Conservation (phyloP, 2,113 vertebrate species). For the Rafetus swinhoei region DNA sequence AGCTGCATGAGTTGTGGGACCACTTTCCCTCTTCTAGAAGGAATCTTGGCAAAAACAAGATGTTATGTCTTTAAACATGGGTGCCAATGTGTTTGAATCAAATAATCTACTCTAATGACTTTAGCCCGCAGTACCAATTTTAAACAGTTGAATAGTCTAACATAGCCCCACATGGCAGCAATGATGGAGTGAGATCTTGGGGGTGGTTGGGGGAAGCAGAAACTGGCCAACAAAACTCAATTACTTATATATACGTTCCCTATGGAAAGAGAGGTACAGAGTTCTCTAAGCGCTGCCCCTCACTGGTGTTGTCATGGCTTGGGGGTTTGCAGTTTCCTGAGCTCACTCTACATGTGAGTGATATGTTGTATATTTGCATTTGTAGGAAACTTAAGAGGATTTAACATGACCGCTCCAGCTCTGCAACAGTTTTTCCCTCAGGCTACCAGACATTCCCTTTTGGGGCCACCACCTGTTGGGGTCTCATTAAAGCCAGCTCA, state of each 20-base stretch:
- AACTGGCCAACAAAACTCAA: neutral
- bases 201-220: neutral
- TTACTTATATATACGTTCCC: fast-evolving
- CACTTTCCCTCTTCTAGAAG: constrained; percentile 3
- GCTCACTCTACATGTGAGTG: neutral
- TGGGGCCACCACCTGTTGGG: constrained; percentile 93
- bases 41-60: neutral
- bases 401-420: constrained; percentile 88
- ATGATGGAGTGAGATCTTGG: neutral
- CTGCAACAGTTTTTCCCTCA: constrained; percentile 93
- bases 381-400: constrained; percentile 87
- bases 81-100: neutral
- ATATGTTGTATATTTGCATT: constrained; percentile 5
- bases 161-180: constrained; percentile 11
- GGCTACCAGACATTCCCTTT: constrained; percentile 90
- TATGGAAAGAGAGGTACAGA: neutral
- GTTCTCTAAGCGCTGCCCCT: neutral
- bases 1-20: constrained; percentile 18
- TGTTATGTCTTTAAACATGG: constrained; percentile 19
- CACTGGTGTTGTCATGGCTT: neutral
- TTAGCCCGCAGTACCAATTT: constrained; percentile 35
- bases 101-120: constrained; percentile 52
- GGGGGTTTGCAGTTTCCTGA: neutral
- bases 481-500: constrained; percentile 90
- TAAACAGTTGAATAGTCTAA: neutral